These are phyloP conservation scores for Eulemur albifrons DNA, from an alignment of 2,797 vertebrate genomes.

Conservation along the genomic window DNA sequence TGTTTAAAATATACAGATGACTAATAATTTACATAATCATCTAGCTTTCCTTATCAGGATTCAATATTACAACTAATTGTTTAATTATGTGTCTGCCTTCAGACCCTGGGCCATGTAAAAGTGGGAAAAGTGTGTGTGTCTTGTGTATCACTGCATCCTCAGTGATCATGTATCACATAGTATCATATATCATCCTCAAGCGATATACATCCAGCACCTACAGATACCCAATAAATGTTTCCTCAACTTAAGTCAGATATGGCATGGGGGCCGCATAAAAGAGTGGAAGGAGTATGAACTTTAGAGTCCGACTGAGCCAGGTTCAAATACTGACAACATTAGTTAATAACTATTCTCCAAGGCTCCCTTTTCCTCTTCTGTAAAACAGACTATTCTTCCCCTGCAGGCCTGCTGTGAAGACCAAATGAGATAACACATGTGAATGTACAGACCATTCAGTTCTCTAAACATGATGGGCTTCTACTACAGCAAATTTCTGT, in stretches of 20 bases:
- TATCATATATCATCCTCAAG: no score
- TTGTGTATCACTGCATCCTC: not conserved
- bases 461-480: not conserved
- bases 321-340: not conserved
- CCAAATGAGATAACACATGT: not conserved
- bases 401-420: not conserved
- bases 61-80: not conserved
- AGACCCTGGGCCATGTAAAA: not conserved
- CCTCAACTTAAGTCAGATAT: not conserved
- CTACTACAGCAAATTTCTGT: not conserved
- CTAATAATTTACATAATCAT: constrained; percentile 6
- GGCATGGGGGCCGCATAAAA: not conserved
- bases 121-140: not conserved
- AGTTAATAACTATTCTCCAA: not conserved
- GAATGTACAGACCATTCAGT: not conserved
- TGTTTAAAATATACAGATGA: constrained; percentile 40
- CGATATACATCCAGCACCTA: not conserved
- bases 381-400: not conserved
- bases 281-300: not conserved
- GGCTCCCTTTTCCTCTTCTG: not conserved
- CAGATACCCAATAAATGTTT: not conserved
- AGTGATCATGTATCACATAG: no score
- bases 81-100: not conserved
- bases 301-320: not conserved
- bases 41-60: not conserved